Evolutionary conservation across 2,113 vertebrate genomes (phyloP).

Genomic region (Strix uralensis): DNA sequence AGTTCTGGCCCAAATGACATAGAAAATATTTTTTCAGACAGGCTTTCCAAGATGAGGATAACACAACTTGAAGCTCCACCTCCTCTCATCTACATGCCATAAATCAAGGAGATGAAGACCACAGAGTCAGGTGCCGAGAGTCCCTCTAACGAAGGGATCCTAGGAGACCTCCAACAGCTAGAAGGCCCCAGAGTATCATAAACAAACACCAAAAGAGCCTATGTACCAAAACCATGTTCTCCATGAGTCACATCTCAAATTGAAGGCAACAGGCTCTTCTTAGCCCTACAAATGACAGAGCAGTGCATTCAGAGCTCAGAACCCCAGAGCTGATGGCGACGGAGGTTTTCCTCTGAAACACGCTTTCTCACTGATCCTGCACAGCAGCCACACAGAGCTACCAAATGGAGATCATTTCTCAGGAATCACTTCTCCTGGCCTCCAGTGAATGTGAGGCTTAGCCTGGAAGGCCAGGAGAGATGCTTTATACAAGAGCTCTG

Average conservation of each 20-base stretch:
- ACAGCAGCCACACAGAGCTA: background rate
- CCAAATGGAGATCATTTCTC: background rate
- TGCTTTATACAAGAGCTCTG: background rate
- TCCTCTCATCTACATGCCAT: background rate
- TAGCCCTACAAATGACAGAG: background rate
- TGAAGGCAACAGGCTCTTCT: background rate
- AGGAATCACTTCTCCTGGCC: background rate
- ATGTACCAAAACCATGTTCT: background rate
- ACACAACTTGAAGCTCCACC: background rate
- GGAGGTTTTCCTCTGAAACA: background rate
- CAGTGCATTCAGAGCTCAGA: background rate
- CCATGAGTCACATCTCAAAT: background rate
- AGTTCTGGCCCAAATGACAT: background rate
- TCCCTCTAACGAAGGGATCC: background rate
- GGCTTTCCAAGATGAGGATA: background rate
- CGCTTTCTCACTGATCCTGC: background rate
- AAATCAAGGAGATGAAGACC: background rate
- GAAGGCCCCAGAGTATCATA: background rate
- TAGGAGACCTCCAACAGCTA: background rate
- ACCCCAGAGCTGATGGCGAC: background rate
- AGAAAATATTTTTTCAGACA: background rate
- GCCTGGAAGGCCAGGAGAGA: background rate
- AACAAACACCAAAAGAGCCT: background rate
- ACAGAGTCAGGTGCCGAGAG: background rate
- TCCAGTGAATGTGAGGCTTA: background rate